phyloP scores from a whole-genome alignment of 2,797 vertebrate genomes.

The Streptopelia turtur region DNA sequence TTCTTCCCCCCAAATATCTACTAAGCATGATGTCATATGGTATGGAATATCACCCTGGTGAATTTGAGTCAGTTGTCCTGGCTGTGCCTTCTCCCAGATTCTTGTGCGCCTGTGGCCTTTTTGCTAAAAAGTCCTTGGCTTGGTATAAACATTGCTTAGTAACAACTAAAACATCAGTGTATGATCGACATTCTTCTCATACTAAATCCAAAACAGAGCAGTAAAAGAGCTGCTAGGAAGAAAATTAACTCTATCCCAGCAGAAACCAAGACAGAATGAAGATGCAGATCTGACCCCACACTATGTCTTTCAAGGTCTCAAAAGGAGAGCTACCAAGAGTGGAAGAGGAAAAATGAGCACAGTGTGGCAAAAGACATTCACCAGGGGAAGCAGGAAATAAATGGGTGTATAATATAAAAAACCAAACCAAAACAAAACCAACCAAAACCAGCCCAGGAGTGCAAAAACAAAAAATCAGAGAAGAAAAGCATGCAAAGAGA shows the following conservation, averaged over 20 bases:
- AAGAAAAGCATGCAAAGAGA: neutral
- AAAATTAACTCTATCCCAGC: no score
- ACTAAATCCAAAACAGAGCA: no score
- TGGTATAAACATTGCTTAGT: neutral
- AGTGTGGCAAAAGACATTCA: neutral
- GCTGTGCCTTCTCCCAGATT: no score
- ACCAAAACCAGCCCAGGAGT: neutral
- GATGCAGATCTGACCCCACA: neutral
- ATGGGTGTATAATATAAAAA: neutral
- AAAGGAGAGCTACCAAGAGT: neutral
- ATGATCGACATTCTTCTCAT: no score
- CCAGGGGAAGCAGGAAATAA: neutral
- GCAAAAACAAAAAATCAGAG: neutral
- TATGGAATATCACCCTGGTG: no score
- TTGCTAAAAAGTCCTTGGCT: no score
- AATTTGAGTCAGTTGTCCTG: no score
- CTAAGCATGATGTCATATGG: no score
- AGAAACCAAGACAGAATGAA: neutral
- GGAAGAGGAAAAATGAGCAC: neutral
- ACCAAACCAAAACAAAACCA: no score
- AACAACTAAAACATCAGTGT: neutral
- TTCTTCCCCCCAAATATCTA: no score
- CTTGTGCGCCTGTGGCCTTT: no score
- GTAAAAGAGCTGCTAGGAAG: no score
- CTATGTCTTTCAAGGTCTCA: neutral